These are phyloP conservation scores for Podarcis raffonei DNA, from an alignment of 2,113 vertebrate species.

Conservation along the genomic window DNA sequence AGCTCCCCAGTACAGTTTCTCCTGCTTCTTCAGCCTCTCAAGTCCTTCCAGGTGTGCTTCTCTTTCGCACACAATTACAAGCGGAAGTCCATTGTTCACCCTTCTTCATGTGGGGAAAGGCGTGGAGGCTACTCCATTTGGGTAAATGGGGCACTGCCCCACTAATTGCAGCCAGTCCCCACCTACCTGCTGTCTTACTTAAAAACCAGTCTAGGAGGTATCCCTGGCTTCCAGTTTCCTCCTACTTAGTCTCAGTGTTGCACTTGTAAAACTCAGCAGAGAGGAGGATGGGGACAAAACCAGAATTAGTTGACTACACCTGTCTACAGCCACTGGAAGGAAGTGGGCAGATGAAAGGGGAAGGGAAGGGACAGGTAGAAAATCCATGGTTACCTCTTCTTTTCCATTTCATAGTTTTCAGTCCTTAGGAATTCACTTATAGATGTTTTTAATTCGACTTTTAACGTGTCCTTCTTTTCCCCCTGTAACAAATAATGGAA, in stretches of 20 bases:
- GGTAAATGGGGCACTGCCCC: too few species aligned
- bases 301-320: too few species aligned
- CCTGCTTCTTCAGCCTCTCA: not conserved
- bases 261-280: too few species aligned
- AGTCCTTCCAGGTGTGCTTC: not conserved
- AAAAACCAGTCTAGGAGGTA: too few species aligned
- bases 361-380: not conserved
- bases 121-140: too few species aligned
- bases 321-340: too few species aligned
- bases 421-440: not conserved
- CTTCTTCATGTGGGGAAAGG: too few species aligned
- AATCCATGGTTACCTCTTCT: not conserved
- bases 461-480: not conserved
- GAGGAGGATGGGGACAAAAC: too few species aligned
- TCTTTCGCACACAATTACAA: not conserved
- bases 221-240: too few species aligned
- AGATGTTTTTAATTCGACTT: not conserved
- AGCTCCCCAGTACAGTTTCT: not conserved
- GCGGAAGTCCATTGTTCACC: not conserved
- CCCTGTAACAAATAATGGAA: not conserved
- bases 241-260: too few species aligned
- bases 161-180: too few species aligned
- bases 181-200: too few species aligned
- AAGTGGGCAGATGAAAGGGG: not conserved
- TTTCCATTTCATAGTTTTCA: not conserved